phyloP scores from a whole-genome alignment of 1,140 invertebrate genomes.

The Drosophila tropicalis region DNA sequence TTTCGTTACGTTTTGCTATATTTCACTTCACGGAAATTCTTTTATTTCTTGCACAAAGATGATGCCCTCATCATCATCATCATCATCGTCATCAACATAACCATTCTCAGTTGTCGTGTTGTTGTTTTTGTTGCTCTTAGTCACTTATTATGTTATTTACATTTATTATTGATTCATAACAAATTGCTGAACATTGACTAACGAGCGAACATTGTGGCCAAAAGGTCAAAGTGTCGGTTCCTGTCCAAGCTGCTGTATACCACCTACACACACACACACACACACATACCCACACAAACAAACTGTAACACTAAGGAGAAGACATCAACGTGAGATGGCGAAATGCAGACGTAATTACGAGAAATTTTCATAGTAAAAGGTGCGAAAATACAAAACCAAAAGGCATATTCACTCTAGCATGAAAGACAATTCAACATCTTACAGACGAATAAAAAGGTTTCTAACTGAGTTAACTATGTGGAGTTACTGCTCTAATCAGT shows the following conservation, averaged over 20 bases:
- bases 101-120: conserved; percentile 3
- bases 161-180: conserved; percentile 79
- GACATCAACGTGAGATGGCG: conserved; percentile 6
- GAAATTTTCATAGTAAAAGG: conserved; percentile 21
- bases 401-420: neutral
- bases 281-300: conserved; percentile 20
- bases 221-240: conserved; percentile 67
- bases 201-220: conserved; percentile 72
- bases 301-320: neutral
- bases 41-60: conserved; percentile 35
- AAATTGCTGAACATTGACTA: conserved; percentile 76
- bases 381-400: neutral
- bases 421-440: neutral
- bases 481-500: too few species aligned
- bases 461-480: too few species aligned
- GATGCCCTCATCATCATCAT: conserved; percentile 48
- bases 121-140: conserved; percentile 26
- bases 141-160: conserved; percentile 74
- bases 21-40: conserved; percentile 61
- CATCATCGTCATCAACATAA: neutral
- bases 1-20: conserved; percentile 53
- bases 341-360: conserved; percentile 57
- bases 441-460: too few species aligned
- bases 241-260: neutral
- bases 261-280: too few species aligned